Percentiles rank a stretch among this genome's conserved stretches.
Conservation (phyloP, 2,888 invertebrate genomes). For the Dioctria linearis region DNA sequence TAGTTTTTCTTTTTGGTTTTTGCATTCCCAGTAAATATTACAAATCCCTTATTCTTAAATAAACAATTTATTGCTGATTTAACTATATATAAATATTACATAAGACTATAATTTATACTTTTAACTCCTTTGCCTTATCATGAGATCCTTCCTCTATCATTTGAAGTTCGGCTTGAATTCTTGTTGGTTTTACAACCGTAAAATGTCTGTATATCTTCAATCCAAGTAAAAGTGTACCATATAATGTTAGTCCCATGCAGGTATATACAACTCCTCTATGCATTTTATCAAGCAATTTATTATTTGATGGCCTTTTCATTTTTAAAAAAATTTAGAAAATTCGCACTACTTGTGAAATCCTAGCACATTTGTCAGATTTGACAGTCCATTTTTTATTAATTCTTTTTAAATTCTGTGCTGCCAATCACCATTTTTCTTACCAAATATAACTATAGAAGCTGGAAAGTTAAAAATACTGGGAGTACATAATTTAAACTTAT, state of each 20-base stretch:
- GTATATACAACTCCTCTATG: conserved; percentile 74
- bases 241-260: conserved; percentile 74
- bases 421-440: no score
- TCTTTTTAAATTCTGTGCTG: no score
- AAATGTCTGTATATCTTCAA: conserved; percentile 72
- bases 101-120: conserved; percentile 53
- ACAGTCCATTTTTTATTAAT: no score
- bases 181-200: conserved; percentile 72
- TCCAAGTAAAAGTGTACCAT: conserved; percentile 72
- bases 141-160: conserved; percentile 71
- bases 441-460: no score
- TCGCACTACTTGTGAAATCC: no score
- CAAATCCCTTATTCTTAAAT: no score
- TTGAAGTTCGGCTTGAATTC: conserved; percentile 70
- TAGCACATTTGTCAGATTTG: no score
- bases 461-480: no score
- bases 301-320: conserved; percentile 69
- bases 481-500: no score
- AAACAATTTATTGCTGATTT: no score
- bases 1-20: no score
- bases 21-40: no score
- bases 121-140: conserved; percentile 69
- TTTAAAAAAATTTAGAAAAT: not conserved
- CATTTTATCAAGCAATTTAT: conserved; percentile 71
- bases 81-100: not conserved